phyloP scores from a whole-genome alignment of 2,888 invertebrate genomes.

The Stenichneumon culpator region DNA sequence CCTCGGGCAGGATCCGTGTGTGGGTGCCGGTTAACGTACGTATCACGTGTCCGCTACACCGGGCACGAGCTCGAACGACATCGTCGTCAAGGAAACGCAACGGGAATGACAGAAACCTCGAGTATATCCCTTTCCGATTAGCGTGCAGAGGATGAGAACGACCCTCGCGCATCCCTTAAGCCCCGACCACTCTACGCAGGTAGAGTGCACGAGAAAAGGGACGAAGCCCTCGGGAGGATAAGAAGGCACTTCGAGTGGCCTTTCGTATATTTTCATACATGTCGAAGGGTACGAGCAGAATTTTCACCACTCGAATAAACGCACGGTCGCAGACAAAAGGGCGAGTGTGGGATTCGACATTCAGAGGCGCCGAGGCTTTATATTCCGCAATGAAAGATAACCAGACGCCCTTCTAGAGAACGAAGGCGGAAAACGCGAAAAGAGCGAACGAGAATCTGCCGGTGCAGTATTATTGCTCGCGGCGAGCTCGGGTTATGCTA shows the following conservation, averaged over 20 bases:
- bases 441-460: neutral
- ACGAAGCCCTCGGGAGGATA: constrained; percentile 30
- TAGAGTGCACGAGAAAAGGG: neutral
- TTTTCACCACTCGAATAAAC: constrained; percentile 9
- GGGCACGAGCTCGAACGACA: neutral
- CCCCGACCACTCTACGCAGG: neutral
- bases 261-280: constrained; percentile 29
- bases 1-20: neutral
- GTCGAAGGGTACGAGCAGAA: constrained; percentile 11
- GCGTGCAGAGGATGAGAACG: constrained; percentile 15
- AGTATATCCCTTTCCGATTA: constrained; percentile 6
- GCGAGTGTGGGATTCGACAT: constrained; percentile 16
- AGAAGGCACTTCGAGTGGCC: constrained; percentile 21
- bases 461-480: constrained; percentile 38
- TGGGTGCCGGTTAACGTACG: neutral
- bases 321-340: neutral
- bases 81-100: constrained; percentile 26
- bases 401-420: neutral
- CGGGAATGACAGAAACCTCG: constrained; percentile 9
- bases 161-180: neutral
- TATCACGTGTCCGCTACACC: neutral
- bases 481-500: constrained; percentile 50
- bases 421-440: neutral
- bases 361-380: constrained; percentile 9
- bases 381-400: constrained; percentile 20